These are phyloP conservation scores for Parauchenoglanis ngamensis DNA, from an alignment of 2,797 vertebrate genomes.

Conservation along the genomic window DNA sequence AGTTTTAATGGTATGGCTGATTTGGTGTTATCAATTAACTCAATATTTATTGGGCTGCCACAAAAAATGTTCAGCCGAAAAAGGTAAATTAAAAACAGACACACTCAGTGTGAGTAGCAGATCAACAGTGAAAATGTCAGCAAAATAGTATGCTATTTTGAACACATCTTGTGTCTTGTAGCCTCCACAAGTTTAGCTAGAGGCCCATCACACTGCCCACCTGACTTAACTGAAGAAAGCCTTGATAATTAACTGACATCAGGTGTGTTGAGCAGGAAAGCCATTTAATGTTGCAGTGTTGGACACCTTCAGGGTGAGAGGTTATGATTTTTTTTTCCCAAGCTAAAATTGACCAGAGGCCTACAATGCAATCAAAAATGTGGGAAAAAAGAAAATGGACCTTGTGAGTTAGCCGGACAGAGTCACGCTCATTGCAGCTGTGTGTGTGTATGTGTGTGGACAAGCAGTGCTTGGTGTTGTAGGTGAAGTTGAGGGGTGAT, in stretches of 20 bases:
- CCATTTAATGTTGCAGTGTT: background rate
- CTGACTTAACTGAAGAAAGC: slow-evolving; percentile 14
- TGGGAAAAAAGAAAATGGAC: background rate
- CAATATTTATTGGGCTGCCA: background rate
- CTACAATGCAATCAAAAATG: slow-evolving; percentile 13
- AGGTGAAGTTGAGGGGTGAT: slow-evolving; percentile 64
- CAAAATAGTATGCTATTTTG: background rate
- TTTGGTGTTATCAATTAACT: background rate
- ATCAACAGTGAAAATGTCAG: background rate
- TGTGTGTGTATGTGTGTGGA: slow-evolving; percentile 61
- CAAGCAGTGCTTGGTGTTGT: slow-evolving; percentile 61
- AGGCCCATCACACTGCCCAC: background rate
- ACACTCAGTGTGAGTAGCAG: background rate
- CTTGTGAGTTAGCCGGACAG: slow-evolving; percentile 9
- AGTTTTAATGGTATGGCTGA: too few relatives aligned
- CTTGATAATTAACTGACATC: slow-evolving; percentile 26
- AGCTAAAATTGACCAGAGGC: slow-evolving; percentile 8
- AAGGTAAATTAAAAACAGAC: background rate
- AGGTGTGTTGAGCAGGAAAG: slow-evolving; percentile 20
- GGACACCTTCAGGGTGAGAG: slow-evolving; percentile 20
- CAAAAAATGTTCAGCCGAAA: background rate
- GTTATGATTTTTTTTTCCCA: background rate
- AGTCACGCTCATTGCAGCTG: slow-evolving; percentile 50
- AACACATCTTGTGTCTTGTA: background rate
- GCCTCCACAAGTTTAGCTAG: slow-evolving; percentile 4